These are phyloP conservation scores for Himalopsyche phryganea DNA, from an alignment of 1,140 invertebrate genomes.

Conservation along the genomic window DNA sequence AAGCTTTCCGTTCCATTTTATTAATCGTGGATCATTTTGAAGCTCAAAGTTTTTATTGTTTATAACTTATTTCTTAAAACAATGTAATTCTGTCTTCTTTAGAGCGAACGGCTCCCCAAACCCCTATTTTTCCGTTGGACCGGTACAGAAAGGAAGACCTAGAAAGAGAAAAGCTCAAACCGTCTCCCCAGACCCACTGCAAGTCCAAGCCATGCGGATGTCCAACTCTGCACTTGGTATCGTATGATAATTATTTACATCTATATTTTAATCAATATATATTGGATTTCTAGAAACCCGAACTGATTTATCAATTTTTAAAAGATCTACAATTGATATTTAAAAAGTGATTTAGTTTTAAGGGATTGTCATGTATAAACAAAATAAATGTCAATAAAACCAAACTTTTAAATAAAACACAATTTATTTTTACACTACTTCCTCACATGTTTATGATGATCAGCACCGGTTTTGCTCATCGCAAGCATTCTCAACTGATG, in stretches of 20 bases:
- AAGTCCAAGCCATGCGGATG: constrained; percentile 65
- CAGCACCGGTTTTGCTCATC: too few species aligned
- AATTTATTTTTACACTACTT: too few species aligned
- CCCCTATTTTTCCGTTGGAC: constrained; percentile 57
- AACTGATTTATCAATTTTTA: neutral
- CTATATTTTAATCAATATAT: neutral
- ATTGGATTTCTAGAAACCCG: neutral
- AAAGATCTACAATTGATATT: neutral
- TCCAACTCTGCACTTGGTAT: constrained; percentile 67
- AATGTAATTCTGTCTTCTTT: neutral
- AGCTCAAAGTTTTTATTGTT: too few species aligned
- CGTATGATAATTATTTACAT: neutral
- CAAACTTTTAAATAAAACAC: too few species aligned
- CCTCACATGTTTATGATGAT: too few species aligned
- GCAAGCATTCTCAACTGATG: too few species aligned
- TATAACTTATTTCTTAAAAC: too few species aligned
- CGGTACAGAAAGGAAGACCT: constrained; percentile 74
- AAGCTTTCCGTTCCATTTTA: too few species aligned
- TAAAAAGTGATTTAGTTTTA: too few species aligned
- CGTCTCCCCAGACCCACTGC: constrained; percentile 58
- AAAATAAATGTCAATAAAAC: too few species aligned
- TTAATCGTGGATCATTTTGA: too few species aligned
- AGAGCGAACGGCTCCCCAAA: constrained; percentile 53
- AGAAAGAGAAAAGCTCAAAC: constrained; percentile 70
- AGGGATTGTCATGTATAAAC: too few species aligned